These are phyloP conservation scores for Rallus limicola DNA, from an alignment of 2,113 vertebrate species.

Conservation along the genomic window DNA sequence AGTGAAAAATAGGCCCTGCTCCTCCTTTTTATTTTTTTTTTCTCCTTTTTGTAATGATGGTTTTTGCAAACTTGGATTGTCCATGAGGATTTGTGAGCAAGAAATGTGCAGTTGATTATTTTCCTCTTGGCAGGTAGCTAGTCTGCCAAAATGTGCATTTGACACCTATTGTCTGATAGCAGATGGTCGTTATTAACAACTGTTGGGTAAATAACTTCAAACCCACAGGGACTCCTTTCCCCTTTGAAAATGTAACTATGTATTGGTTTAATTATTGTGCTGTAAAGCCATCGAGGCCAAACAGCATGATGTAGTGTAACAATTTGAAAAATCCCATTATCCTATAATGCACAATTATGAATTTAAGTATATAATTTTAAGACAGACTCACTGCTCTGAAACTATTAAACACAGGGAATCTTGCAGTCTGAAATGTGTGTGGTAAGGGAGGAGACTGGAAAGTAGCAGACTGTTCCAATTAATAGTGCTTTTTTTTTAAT, in stretches of 20 bases:
- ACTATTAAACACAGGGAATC: background rate
- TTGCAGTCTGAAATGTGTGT: slow-evolving; percentile 44
- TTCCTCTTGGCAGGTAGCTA: slow-evolving; percentile 56
- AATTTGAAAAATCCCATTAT: slow-evolving; percentile 44
- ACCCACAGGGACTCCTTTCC: slow-evolving; percentile 31
- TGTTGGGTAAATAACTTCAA: slow-evolving; percentile 62
- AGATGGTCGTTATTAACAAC: slow-evolving; percentile 59
- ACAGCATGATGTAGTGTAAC: slow-evolving; percentile 43
- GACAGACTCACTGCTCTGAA: slow-evolving; percentile 2
- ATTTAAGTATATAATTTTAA: slow-evolving; percentile 52
- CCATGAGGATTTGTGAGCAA: background rate
- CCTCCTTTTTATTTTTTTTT: background rate
- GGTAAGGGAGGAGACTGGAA: slow-evolving; percentile 58
- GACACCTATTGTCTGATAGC: slow-evolving; percentile 69
- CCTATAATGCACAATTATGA: slow-evolving; percentile 18
- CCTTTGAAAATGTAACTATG: slow-evolving; percentile 42
- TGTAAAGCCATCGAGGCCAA: slow-evolving; percentile 41
- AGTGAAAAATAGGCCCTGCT: slow-evolving; percentile 6
- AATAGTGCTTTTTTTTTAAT: slow-evolving; percentile 37
- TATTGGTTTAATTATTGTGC: slow-evolving; percentile 49
- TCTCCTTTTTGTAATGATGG: background rate
- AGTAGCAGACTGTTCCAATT: slow-evolving; percentile 59
- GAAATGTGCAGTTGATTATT: slow-evolving; percentile 60
- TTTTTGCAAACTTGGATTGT: slow-evolving; percentile 30
- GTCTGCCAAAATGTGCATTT: slow-evolving; percentile 63